Conservation (phyloP, 2,888 invertebrate genomes). For the Oscheius sp. region DNA sequence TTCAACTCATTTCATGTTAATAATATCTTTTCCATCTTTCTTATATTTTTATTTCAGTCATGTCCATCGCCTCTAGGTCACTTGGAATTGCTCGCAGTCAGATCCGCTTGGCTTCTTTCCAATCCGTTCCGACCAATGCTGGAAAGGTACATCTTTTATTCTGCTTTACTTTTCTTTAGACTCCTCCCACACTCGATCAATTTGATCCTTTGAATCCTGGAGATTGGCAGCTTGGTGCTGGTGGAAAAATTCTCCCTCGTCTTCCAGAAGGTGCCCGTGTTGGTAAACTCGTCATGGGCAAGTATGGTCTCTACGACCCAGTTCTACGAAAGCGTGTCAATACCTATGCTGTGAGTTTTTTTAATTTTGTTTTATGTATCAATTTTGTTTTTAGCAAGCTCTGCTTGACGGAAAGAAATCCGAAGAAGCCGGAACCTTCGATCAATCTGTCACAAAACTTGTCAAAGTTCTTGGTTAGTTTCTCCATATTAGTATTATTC, state of each 20-base stretch:
- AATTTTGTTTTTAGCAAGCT: slow-evolving; percentile 48
- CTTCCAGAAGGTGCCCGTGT: slow-evolving; percentile 67
- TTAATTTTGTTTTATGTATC: not conserved
- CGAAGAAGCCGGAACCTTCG: slow-evolving; percentile 64
- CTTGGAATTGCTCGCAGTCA: slow-evolving; percentile 52
- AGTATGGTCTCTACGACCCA: slow-evolving; percentile 68
- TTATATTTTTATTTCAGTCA: slow-evolving; percentile 8
- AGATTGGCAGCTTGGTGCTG: slow-evolving; percentile 66
- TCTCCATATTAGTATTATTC: not conserved
- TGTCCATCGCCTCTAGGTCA: slow-evolving; percentile 38
- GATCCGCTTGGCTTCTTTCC: slow-evolving; percentile 55
- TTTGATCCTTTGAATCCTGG: slow-evolving; percentile 68
- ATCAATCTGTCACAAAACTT: slow-evolving; percentile 49
- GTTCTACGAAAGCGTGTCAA: slow-evolving; percentile 62
- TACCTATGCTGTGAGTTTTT: slow-evolving; percentile 53
- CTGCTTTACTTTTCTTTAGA: slow-evolving; percentile 19
- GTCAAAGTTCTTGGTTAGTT: slow-evolving; percentile 51
- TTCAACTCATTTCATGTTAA: no score
- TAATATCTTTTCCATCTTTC: not conserved
- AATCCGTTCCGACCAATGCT: slow-evolving; percentile 60
- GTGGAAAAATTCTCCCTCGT: slow-evolving; percentile 67
- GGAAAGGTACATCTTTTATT: slow-evolving; percentile 41
- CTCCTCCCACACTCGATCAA: slow-evolving; percentile 65
- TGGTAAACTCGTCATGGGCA: slow-evolving; percentile 69
- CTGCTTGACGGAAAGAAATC: slow-evolving; percentile 66